Percentiles rank a stretch among this genome's conserved stretches.
phyloP scores from a whole-genome alignment of 1,140 invertebrate genomes.

The Heliothis subflexa region DNA sequence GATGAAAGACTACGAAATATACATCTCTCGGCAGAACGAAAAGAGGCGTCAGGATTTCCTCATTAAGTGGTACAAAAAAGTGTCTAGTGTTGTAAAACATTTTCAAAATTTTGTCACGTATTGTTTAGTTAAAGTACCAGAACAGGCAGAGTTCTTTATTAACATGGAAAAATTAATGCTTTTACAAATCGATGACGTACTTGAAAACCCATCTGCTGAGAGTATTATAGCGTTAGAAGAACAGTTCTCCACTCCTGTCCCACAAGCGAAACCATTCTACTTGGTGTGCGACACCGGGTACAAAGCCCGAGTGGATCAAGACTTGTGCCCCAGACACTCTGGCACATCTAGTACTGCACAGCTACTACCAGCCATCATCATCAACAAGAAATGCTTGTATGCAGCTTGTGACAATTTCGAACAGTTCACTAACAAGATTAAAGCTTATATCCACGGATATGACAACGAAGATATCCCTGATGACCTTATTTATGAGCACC shows the following conservation, averaged over 20 bases:
- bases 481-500: constrained; percentile 65
- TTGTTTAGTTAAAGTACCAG: constrained; percentile 69
- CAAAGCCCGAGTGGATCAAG: constrained; percentile 64
- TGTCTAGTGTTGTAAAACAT: constrained; percentile 75
- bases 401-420: constrained; percentile 75
- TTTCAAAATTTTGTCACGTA: constrained; percentile 75
- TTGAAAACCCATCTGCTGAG: constrained; percentile 57
- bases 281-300: constrained; percentile 73
- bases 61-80: constrained; percentile 72
- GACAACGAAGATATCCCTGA: constrained; percentile 66
- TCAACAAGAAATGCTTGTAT: constrained; percentile 76
- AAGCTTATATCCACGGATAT: constrained; percentile 61
- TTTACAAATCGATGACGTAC: constrained; percentile 66
- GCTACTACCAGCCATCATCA: constrained; percentile 68
- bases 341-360: constrained; percentile 66
- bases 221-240: constrained; percentile 68
- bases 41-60: constrained; percentile 62
- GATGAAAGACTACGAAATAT: constrained; percentile 70
- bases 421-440: constrained; percentile 69
- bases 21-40: constrained; percentile 65
- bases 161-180: constrained; percentile 80
- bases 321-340: constrained; percentile 71
- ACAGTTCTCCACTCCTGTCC: constrained; percentile 61
- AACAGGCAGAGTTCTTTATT: constrained; percentile 76
- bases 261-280: constrained; percentile 71